Base-by-base conservation (phyloP, 1,140 invertebrate species). In the Eubasilissa regina region DNA sequence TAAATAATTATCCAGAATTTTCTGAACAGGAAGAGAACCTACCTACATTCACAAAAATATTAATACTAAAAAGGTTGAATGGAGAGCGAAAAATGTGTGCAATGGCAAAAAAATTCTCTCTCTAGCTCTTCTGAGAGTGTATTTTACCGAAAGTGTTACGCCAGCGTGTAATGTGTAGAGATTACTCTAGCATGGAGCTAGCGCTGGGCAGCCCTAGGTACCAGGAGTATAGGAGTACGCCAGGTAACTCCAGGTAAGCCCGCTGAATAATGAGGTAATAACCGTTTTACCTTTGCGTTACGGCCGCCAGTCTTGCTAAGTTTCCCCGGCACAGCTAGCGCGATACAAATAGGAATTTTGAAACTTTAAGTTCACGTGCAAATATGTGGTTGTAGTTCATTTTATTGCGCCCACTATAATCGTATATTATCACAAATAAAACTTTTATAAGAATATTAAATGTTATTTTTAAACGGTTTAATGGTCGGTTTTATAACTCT, bases 261-360 rank as follows among this genome's bases (percentile, higher is more conserved):
- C 13, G n/a, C 53, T 81, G 74, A 81, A 81, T 75, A 78, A 78
- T 78, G 76, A 72, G 48, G 64, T 81, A 78, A 78, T 78, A 81
- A 80, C 78, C 78, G 62, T 73, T 81, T 72, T 74, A 21, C 44
- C 76, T 48, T 53, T 56, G 66, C 62, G 43, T 72, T 73, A 73
- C 44, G 66, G 58, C 56, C 25, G 68, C 43, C 47, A 58, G 58
- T 81, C 78, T 78, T 66, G 51, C 47, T 12, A 56, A 75, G 53
- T 77, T 80, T 51, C 21, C 35, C 25, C 25, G 43, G 35, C 15
- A 17, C 48, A 48, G 60, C 70, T 17, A 51, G n/a, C 77, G n/a
- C 35, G 55, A 45, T 17, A 75, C 58, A 79, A 74, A 73, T 66
- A 66, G 44, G 66, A 70, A 70, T 70, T 70, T 51, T 21, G 66